Conservation (phyloP, 2,113 vertebrate species). For the Pseudopipra pipra region DNA sequence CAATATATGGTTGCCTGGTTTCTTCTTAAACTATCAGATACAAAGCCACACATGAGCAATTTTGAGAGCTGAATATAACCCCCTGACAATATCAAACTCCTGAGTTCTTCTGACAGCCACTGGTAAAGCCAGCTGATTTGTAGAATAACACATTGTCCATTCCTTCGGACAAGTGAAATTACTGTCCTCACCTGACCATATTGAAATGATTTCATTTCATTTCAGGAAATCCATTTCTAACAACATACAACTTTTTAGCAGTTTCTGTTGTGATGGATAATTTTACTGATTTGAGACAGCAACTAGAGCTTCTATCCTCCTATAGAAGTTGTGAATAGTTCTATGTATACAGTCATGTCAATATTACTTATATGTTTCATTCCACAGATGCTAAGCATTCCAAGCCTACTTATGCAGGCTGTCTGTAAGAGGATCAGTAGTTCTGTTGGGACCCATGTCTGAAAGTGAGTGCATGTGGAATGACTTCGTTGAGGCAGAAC, state of each 20-base stretch:
- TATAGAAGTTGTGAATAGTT: background rate
- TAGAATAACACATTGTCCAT: background rate
- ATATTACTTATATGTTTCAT: background rate
- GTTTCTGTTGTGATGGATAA: background rate
- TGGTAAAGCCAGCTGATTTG: conserved; percentile 23
- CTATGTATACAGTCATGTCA: background rate
- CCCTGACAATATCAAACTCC: conserved; percentile 29
- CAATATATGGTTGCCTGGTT: conserved; percentile 26
- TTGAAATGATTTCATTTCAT: background rate
- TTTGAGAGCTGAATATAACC: conserved; percentile 10
- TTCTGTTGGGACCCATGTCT: background rate
- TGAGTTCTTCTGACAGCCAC: conserved; percentile 26
- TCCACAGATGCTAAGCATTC: background rate
- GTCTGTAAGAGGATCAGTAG: background rate
- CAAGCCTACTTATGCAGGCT: background rate
- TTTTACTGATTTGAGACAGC: background rate
- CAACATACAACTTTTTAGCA: background rate
- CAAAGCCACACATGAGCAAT: conserved; percentile 43
- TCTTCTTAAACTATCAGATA: conserved; percentile 25
- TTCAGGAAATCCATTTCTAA: background rate
- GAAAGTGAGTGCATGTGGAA: background rate
- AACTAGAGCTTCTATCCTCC: background rate
- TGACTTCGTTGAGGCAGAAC: background rate
- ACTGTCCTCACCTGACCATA: background rate
- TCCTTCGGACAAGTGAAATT: background rate